These are phyloP conservation scores for Anguilla marmorata DNA, from an alignment of 2,797 vertebrate species.

Conservation along the genomic window DNA sequence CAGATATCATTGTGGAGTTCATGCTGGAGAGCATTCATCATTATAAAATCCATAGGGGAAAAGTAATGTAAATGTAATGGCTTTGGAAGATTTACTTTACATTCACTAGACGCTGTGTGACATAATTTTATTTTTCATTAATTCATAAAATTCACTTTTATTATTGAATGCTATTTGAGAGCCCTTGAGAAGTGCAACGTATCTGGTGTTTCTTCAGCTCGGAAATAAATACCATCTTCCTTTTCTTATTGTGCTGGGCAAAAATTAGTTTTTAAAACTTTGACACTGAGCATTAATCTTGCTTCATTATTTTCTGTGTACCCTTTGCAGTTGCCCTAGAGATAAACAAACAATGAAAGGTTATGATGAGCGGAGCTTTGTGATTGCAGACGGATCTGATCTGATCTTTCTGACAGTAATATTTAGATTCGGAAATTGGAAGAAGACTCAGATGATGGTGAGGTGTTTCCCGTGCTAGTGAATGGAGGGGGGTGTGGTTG, in stretches of 20 bases:
- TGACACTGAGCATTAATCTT: background rate
- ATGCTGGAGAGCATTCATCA: background rate
- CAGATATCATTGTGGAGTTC: background rate
- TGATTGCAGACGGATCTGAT: background rate
- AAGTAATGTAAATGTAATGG: background rate
- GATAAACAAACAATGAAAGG: background rate
- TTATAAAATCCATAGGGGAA: background rate
- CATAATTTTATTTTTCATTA: background rate
- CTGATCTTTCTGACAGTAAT: background rate
- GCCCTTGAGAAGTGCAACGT: no score
- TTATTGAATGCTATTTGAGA: background rate
- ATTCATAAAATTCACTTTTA: background rate
- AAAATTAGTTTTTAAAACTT: background rate
- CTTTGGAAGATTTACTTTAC: background rate
- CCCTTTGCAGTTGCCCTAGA: background rate
- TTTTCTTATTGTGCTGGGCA: background rate
- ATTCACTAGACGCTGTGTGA: background rate
- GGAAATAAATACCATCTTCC: background rate
- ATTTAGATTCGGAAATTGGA: background rate
- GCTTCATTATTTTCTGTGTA: background rate
- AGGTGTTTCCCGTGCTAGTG: background rate
- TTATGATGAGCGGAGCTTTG: background rate
- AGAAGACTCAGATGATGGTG: background rate
- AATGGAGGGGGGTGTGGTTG: background rate
- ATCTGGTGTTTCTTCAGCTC: background rate